Base-by-base conservation (phyloP, 2,797 vertebrate species). In the Pteropus rufus region DNA sequence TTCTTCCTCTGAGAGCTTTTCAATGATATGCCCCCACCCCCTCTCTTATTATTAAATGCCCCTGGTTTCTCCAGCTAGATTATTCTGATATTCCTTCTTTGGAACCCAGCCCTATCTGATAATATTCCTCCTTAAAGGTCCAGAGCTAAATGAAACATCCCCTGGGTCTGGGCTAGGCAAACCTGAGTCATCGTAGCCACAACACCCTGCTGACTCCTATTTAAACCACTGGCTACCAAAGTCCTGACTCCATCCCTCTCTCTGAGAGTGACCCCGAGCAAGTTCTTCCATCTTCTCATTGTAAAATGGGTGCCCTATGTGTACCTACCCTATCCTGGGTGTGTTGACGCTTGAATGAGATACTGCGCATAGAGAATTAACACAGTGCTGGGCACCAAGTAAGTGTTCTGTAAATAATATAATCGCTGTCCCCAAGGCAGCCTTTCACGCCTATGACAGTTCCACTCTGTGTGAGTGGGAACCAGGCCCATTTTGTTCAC, bases 251-350 rank as follows among this genome's bases (percentile, higher is more conserved):
- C 34, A 58, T 6, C 16, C 39, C 12, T 64, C 2, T 65, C 62
- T 69, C 49, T 31, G 10, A 72, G 16, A 44, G 14, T 29, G 67
- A 65, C 54, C 29, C 39, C 10, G 26, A 91, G n/a, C 12, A 67
- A 75, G 34, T 58, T 36, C 73, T 21, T 94, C 49, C 15, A 39
- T 36, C 52, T 89, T 90, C 76, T 62, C 18, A 24, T 58, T 83
- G 3, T 39, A 56, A 79, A 82, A 65, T 81, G 41, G 60, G 36
- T 49, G 9, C 15, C 39, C 14, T 62, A 19, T 39, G 2, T 36
- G 1, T 26, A 36, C 60, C 29, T 39, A 21, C 19, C 16, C 29
- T 26, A 34, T 62, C 46, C 34, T 41, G 26, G 23, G 31, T 29
- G 19, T 58, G 62, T 24, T 12, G 34, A 46, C 60, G 26, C 76